Evolutionary conservation across 2,113 vertebrate species (phyloP).

Genomic region (Megaceryle torquata): DNA sequence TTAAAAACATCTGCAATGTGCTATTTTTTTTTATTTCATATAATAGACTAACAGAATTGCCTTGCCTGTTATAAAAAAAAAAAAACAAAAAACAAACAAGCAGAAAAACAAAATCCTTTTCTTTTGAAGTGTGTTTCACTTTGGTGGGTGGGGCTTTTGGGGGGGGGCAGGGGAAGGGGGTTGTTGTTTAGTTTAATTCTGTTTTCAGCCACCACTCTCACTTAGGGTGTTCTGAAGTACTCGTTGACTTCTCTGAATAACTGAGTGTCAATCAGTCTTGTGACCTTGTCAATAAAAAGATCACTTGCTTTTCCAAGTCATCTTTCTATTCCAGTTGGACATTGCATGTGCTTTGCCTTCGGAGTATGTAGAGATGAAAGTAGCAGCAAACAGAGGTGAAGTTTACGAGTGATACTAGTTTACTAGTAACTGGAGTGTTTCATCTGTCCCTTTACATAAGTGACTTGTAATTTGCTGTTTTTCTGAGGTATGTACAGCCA

Average conservation of each 20-base stretch:
- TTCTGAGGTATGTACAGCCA: neutral
- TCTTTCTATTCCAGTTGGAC: neutral
- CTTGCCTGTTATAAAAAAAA: neutral
- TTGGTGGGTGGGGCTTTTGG: neutral
- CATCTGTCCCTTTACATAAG: neutral
- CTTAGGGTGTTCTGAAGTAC: neutral
- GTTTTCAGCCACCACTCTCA: neutral
- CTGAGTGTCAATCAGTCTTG: neutral
- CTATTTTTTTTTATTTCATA: too few species aligned
- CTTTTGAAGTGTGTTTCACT: neutral
- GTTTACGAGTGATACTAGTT: neutral
- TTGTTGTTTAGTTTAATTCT: neutral
- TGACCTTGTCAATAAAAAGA: neutral
- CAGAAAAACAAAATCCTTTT: neutral
- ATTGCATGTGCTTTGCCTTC: neutral
- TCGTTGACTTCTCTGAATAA: neutral
- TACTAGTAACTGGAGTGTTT: neutral
- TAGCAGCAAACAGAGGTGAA: neutral
- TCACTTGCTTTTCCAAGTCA: neutral
- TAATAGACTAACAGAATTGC: neutral
- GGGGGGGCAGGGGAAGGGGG: too few species aligned
- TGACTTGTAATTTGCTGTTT: neutral
- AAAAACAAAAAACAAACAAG: too few species aligned
- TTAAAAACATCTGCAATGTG: neutral
- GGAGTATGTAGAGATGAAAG: neutral